Conservation (phyloP, 2,113 vertebrate species). For the Otolemur garnettii region DNA sequence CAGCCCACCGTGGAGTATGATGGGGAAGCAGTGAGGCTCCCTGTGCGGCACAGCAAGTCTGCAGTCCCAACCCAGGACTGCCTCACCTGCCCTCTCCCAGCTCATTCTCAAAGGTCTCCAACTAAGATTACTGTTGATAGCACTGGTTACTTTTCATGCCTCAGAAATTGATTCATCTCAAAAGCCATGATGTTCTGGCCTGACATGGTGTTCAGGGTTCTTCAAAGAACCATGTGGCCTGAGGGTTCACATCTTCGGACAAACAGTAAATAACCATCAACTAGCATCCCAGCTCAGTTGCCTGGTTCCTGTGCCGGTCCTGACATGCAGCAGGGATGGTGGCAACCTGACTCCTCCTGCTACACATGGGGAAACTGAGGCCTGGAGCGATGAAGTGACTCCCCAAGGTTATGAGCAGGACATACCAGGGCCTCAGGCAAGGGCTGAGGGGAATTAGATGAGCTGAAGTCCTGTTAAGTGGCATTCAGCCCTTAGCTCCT, state of each 20-base stretch:
- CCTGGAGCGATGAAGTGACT: background rate
- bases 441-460: background rate
- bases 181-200: background rate
- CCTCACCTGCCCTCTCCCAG: background rate
- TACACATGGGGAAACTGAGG: background rate
- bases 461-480: background rate
- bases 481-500: background rate
- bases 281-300: background rate
- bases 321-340: background rate
- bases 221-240: background rate
- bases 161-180: background rate
- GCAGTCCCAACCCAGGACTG: too few relatives aligned
- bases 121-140: background rate
- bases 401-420: background rate
- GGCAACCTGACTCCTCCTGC: background rate
- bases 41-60: background rate
- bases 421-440: background rate
- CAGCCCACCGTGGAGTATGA: fast-evolving
- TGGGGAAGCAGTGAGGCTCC: background rate
- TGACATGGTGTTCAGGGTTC: background rate
- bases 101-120: background rate
- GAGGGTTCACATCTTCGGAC: background rate
- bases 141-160: background rate
- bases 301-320: fast-evolving
- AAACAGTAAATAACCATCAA: background rate